phyloP scores from a whole-genome alignment of 2,888 invertebrate species.

The Nephrotoma flavescens region DNA sequence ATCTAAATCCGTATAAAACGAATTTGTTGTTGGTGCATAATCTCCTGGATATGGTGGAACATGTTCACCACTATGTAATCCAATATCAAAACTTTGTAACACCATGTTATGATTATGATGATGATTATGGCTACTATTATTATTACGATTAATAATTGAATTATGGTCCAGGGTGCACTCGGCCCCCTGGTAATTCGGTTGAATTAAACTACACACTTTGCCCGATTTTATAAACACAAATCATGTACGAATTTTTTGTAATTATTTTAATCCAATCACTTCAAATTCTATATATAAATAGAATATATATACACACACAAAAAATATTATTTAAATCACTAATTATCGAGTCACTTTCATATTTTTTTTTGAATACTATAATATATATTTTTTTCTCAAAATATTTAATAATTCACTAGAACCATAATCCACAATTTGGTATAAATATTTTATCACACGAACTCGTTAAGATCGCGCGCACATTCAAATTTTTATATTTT shows the following conservation, averaged over 20 bases:
- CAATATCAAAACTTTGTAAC: constrained; percentile 28
- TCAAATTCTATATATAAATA: background rate
- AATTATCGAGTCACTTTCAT: background rate
- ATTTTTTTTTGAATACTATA: background rate
- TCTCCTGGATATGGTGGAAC: constrained; percentile 27
- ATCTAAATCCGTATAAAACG: constrained; percentile 30
- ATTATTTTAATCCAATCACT: background rate
- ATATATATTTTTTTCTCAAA: background rate
- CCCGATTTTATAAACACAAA: background rate
- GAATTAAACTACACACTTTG: constrained; percentile 11
- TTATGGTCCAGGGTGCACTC: constrained; percentile 9
- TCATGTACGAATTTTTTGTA: background rate
- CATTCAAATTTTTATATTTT: background rate
- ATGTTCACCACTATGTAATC: constrained; percentile 13
- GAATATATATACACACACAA: background rate
- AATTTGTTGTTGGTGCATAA: constrained; percentile 20
- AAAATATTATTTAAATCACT: background rate
- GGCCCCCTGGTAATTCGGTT: constrained; percentile 9
- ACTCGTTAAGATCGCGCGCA: background rate
- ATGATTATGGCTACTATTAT: background rate
- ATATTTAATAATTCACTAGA: background rate
- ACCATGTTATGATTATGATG: constrained; percentile 20
- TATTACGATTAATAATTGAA: background rate
- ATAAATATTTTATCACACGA: background rate
- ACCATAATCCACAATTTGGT: background rate